Percentiles rank a stretch among this genome's conserved stretches.
These are phyloP conservation scores for Bos indicus DNA, from an alignment of 2,113 vertebrate species.

Conservation along the genomic window DNA sequence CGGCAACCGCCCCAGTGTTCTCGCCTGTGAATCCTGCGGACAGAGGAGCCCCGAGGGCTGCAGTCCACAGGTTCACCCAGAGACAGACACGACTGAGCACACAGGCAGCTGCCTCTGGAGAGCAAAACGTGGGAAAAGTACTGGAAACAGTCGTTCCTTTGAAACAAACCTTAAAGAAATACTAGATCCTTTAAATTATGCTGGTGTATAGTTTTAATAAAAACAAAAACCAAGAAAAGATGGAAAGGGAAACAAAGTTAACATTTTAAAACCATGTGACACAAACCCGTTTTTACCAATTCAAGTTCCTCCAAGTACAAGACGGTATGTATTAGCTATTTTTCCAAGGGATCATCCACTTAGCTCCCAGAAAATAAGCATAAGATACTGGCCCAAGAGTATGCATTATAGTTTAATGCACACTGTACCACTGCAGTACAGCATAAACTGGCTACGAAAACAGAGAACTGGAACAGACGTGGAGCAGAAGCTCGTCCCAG, in stretches of 20 bases:
- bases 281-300: not conserved
- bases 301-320: not conserved
- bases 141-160: not conserved
- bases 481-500: not conserved
- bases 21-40: not conserved
- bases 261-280: not conserved
- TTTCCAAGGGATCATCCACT: not conserved
- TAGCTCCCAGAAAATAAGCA: not conserved
- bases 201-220: not conserved
- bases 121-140: not conserved
- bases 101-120: not conserved
- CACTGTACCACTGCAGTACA: not conserved
- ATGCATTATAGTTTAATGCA: rapidly evolving
- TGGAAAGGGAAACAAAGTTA: not conserved
- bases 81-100: rapidly evolving
- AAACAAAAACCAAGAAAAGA: not conserved
- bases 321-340: not conserved
- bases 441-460: not conserved
- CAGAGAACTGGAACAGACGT: not conserved
- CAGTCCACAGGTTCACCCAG: not conserved
- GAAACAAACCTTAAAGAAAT: not conserved
- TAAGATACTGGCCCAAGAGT: not conserved
- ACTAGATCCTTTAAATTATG: not conserved
- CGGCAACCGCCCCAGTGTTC: rapidly evolving
- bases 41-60: not conserved